Percentiles rank a stretch among this genome's conserved stretches.
Conservation (phyloP, 2,797 vertebrate species). For the Hemitrygon akajei region DNA sequence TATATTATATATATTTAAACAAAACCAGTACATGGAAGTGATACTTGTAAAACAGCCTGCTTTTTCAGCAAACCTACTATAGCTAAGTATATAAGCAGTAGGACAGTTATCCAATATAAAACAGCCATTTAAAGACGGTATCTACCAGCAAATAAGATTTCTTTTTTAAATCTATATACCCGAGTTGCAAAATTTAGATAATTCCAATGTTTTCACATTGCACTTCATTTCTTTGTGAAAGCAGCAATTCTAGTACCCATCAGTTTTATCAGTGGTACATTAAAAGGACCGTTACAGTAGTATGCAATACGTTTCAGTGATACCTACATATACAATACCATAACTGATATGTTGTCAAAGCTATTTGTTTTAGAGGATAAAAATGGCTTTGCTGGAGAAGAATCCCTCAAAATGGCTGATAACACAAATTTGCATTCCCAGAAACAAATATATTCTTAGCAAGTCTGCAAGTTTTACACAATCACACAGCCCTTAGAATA, state of each 20-base stretch:
- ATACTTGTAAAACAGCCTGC: slow-evolving; percentile 65
- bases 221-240: slow-evolving; percentile 38
- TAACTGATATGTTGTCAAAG: slow-evolving; percentile 62
- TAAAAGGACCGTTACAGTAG: slow-evolving; percentile 55
- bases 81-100: slow-evolving; percentile 58
- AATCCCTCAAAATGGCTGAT: slow-evolving; percentile 48
- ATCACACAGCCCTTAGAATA: slow-evolving; percentile 53
- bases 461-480: slow-evolving; percentile 39
- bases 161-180: neutral
- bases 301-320: slow-evolving; percentile 58
- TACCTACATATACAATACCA: slow-evolving; percentile 60
- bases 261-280: slow-evolving; percentile 65
- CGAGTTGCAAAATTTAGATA: slow-evolving; percentile 24
- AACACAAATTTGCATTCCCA: slow-evolving; percentile 45
- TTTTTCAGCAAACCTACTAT: slow-evolving; percentile 59
- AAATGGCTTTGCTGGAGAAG: slow-evolving; percentile 46
- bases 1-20: slow-evolving; percentile 64
- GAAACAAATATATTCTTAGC: slow-evolving; percentile 44
- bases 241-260: neutral
- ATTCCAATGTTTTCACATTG: slow-evolving; percentile 70
- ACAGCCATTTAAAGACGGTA: slow-evolving; percentile 70
- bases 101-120: slow-evolving; percentile 56
- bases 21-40: slow-evolving; percentile 56
- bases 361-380: slow-evolving; percentile 48
- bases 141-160: slow-evolving; percentile 58